These are phyloP conservation scores for Idaea biselata DNA, from an alignment of 2,888 invertebrate species.

Conservation along the genomic window DNA sequence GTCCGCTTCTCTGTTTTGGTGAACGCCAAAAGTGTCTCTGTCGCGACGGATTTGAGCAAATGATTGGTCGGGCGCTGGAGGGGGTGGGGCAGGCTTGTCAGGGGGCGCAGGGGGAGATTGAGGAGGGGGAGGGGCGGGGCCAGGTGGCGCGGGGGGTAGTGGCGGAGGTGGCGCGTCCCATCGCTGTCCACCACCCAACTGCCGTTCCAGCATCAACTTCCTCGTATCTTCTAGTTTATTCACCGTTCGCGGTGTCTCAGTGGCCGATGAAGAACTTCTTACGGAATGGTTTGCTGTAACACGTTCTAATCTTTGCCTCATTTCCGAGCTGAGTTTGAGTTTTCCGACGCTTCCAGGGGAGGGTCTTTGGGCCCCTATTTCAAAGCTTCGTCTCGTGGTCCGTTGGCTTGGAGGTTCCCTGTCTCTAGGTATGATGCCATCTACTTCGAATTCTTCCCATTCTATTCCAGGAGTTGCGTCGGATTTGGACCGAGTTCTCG, in stretches of 20 bases:
- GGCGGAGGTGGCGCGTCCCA: conserved; percentile 87
- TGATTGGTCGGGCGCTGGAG: conserved; percentile 78
- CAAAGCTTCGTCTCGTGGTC: conserved; percentile 83
- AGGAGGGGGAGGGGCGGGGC: conserved; percentile 84
- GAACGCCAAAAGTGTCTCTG: conserved; percentile 86
- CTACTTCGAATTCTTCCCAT: conserved; percentile 93
- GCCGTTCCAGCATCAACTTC: conserved; percentile 91
- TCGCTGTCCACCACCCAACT: conserved; percentile 85
- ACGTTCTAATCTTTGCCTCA: conserved; percentile 93
- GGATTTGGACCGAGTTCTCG: conserved; percentile 65
- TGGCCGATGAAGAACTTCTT: conserved; percentile 85
- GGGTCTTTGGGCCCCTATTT: conserved; percentile 90
- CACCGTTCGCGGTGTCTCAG: conserved; percentile 86
- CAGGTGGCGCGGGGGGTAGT: conserved; percentile 81
- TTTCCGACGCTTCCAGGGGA: conserved; percentile 95
- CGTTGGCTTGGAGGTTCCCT: conserved; percentile 68
- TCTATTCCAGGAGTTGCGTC: conserved; percentile 83
- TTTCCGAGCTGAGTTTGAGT: conserved; percentile 93
- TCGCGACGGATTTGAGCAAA: conserved; percentile 86
- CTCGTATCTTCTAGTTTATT: conserved; percentile 93
- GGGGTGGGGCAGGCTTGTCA: conserved; percentile 82
- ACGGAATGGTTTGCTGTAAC: conserved; percentile 95
- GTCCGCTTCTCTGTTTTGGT: conserved; percentile 82
- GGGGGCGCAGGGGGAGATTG: conserved; percentile 79
- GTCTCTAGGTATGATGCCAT: conserved; percentile 58